Conservation (phyloP, 2,113 vertebrate genomes). For the Heterotis niloticus region DNA sequence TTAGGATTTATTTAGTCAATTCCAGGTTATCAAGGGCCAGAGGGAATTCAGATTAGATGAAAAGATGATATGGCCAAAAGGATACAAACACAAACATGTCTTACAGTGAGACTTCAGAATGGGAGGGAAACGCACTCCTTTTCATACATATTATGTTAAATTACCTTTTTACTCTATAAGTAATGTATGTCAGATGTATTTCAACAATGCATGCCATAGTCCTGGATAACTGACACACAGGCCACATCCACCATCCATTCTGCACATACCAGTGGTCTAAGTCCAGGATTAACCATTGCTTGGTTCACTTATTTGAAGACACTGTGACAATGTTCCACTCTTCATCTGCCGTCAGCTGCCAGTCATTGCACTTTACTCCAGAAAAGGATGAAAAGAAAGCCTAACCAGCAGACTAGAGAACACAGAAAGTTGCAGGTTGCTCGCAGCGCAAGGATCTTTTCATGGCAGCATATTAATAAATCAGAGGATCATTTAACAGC, state of each 20-base stretch:
- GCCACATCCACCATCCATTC: background rate
- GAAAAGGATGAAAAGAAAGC: background rate
- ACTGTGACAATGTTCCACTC: background rate
- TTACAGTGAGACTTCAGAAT: too few relatives aligned
- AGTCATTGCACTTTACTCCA: background rate
- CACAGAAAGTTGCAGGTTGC: background rate
- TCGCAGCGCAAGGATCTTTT: background rate
- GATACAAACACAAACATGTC: too few relatives aligned
- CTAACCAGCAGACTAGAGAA: background rate
- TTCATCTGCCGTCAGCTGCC: background rate
- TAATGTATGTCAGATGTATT: too few relatives aligned
- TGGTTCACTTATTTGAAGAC: background rate
- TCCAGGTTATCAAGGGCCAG: too few relatives aligned
- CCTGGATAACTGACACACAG: background rate
- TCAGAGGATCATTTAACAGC: conserved; percentile 9
- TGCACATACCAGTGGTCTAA: background rate
- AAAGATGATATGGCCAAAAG: too few relatives aligned
- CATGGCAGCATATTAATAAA: conserved; percentile 10
- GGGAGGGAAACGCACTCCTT: background rate
- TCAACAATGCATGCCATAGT: background rate
- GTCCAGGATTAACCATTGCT: background rate
- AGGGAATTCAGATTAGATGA: too few relatives aligned
- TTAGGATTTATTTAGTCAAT: too few relatives aligned
- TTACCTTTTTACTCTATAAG: background rate
- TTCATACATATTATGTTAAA: background rate